Conservation (phyloP, 2,888 invertebrate species). For the Drosophila lacicola region DNA sequence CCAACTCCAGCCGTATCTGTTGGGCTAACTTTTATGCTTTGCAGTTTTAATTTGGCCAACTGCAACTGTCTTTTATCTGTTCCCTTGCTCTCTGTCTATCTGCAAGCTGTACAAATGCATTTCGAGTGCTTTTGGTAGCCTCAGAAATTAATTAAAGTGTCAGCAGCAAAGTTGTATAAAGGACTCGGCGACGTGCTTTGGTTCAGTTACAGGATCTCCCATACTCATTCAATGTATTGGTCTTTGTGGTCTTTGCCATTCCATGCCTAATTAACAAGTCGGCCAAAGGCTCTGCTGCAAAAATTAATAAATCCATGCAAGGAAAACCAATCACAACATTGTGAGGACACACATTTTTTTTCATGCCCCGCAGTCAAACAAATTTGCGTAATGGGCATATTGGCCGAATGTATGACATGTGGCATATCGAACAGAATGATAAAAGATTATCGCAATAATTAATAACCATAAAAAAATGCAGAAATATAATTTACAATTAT, state of each 20-base stretch:
- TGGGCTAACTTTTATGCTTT: conserved; percentile 47
- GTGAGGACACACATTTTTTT: conserved; percentile 32
- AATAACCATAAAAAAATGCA: conserved; percentile 13
- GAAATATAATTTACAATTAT: background rate
- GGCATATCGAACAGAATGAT: conserved; percentile 14
- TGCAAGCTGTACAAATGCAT: conserved; percentile 45
- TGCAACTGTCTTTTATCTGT: conserved; percentile 51
- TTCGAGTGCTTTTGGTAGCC: conserved; percentile 49
- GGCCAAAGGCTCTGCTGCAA: conserved; percentile 34
- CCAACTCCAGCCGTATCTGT: conserved; percentile 23
- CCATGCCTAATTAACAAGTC: conserved; percentile 64
- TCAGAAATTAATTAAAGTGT: conserved; percentile 64
- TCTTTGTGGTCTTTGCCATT: conserved; percentile 53
- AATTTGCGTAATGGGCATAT: conserved; percentile 23
- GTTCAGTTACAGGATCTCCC: conserved; percentile 18
- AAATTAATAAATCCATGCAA: conserved; percentile 54
- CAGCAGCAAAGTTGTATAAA: conserved; percentile 65
- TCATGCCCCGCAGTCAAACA: conserved; percentile 17
- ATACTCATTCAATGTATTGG: background rate
- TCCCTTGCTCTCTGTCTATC: background rate
- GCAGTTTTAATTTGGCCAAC: conserved; percentile 63
- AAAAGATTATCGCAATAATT: conserved; percentile 32
- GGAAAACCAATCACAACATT: conserved; percentile 69
- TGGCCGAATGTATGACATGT: conserved; percentile 9
- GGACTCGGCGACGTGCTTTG: conserved; percentile 27